Base-by-base conservation (phyloP, 2,888 invertebrate genomes). In the Melanotus villosus region DNA sequence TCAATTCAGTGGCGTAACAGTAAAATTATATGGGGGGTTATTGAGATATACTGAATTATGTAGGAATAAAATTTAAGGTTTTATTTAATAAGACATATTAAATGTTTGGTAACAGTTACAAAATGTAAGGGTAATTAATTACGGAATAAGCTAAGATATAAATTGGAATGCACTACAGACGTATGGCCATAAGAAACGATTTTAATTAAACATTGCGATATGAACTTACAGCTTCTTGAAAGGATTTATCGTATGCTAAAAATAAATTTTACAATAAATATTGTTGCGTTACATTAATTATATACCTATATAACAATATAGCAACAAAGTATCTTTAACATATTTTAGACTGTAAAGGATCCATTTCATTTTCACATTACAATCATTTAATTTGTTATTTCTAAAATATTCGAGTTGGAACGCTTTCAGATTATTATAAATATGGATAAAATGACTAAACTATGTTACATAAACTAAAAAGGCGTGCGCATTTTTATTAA, bases 251-350 rank as follows among this genome's bases (percentile, higher is more conserved):
- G 65, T 70, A 71, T 58, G 38, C 63, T 68, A 64, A 58, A 68
- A 68, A 64, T 52, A 71, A 59, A 63, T 64, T 56, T 43, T 72
- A 70, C 71, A 75, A 73, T 77, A 76, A 77, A 73, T 72, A 76
- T 73, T 69, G 68, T 71, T 66, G 18, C 34, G 19, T 60, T 68
- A 67, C 73, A 75, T 64, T 69, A 60, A 65, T 65, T 73, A 68
- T 75, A 80, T 80, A 81, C 75, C 79, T 81, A 80, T 81, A 65
- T 80, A 81, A 81, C 81, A 81, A 82, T 82, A 80, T 82, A 81
- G 82, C 81, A 82, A 83, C 82, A 82, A 81, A 82, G 81, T 77
- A 80, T 76, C 75, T 75, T 75, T 76, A 78, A 78, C 79, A 75
- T 77, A 78, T 73, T 76, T 75, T 65, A 68, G 56, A 64, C 58